Evolutionary conservation across 2,113 vertebrate species (phyloP).

Genomic region (Plectropomus leopardus): DNA sequence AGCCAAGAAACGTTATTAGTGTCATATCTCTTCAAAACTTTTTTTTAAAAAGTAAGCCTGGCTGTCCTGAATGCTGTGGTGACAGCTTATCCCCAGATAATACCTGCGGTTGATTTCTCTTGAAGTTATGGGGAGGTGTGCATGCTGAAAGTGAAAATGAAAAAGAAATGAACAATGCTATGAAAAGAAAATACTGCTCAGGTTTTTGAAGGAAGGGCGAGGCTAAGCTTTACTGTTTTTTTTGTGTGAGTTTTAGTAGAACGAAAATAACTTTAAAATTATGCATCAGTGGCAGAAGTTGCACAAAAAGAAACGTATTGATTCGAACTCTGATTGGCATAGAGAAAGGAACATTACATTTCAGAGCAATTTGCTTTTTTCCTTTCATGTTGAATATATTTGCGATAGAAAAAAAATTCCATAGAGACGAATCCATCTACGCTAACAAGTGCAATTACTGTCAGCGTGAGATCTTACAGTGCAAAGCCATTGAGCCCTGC

Average conservation of each 20-base stretch:
- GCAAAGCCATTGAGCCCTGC: slow-evolving; percentile 8
- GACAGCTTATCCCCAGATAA: slow-evolving; percentile 48
- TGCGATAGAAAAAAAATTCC: slow-evolving; percentile 33
- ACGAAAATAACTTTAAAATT: slow-evolving; percentile 30
- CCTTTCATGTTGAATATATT: slow-evolving; percentile 32
- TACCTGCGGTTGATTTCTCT: slow-evolving; percentile 33
- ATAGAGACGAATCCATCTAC: slow-evolving; percentile 50
- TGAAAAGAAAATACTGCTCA: slow-evolving; percentile 25
- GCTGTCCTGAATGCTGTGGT: slow-evolving; percentile 17
- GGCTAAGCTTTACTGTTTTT: slow-evolving; percentile 1
- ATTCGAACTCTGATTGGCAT: slow-evolving; percentile 31
- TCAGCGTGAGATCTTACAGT: slow-evolving; percentile 42
- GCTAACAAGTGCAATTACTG: slow-evolving; percentile 66
- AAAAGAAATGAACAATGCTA: slow-evolving; percentile 35
- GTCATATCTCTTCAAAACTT: slow-evolving; percentile 4
- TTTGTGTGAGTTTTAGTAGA: background rate
- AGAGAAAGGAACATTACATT: slow-evolving; percentile 29
- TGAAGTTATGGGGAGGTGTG: slow-evolving; percentile 40
- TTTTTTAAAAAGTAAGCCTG: background rate
- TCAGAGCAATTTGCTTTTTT: slow-evolving; percentile 24
- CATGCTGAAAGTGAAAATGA: slow-evolving; percentile 28
- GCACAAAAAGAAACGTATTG: slow-evolving; percentile 39
- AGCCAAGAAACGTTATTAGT: background rate
- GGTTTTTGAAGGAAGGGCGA: slow-evolving; percentile 24
- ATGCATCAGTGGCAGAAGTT: background rate